Percentiles rank a stretch among this genome's conserved stretches.
Evolutionary conservation across 2,888 invertebrate species (phyloP).

Genomic region (Lapara coniferarum): DNA sequence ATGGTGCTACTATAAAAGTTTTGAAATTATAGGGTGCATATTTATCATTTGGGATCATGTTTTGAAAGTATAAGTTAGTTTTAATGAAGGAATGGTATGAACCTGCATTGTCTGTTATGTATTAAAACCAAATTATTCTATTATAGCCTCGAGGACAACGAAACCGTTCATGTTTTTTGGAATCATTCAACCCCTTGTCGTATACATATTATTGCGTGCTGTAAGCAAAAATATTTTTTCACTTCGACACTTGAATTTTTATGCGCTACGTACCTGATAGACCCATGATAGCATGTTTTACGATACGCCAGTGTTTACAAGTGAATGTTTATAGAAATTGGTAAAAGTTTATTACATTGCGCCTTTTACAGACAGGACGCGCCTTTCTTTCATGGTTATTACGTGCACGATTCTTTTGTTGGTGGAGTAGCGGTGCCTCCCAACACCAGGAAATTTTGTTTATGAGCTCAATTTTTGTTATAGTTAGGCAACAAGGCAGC

Average conservation of each 20-base stretch:
- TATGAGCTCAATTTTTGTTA: not conserved
- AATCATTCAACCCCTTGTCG: not conserved
- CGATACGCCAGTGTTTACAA: constrained; percentile 42
- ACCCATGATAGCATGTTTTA: constrained; percentile 25
- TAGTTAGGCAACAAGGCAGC: not conserved
- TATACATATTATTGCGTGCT: constrained; percentile 11
- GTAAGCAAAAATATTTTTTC: constrained; percentile 16
- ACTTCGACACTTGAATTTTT: constrained; percentile 25
- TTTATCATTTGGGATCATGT: not conserved
- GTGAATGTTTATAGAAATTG: constrained; percentile 48
- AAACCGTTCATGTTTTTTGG: too few relatives aligned
- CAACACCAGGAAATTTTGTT: not conserved
- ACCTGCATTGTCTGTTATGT: too few relatives aligned
- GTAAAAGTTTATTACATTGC: constrained; percentile 44
- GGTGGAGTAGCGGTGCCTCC: not conserved
- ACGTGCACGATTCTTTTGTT: constrained; percentile 2
- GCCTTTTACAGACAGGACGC: constrained; percentile 33
- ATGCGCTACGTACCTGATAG: constrained; percentile 24
- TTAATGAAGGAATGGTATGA: not conserved
- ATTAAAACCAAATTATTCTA: not conserved
- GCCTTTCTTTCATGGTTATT: constrained; percentile 10
- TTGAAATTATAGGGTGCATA: not conserved
- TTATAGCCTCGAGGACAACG: too few relatives aligned
- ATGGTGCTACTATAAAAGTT: constrained; percentile 1
- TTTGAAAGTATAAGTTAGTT: too few relatives aligned